Base-by-base conservation (phyloP, 2,888 invertebrate genomes). In the Caenorhabditis sulstoni region DNA sequence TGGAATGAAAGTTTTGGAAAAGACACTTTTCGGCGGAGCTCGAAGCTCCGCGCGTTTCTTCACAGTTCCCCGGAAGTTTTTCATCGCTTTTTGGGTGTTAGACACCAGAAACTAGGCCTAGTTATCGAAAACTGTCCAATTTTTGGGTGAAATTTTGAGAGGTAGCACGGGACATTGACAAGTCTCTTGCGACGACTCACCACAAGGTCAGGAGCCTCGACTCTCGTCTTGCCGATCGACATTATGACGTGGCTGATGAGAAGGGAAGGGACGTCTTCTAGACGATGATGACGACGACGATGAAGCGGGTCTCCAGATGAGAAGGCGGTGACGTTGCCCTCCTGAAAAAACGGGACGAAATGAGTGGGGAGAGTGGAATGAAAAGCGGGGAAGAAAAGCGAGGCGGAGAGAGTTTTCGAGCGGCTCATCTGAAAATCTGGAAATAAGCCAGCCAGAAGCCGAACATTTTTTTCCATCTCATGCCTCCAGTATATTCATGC, bases 151-250 rank as follows among this genome's bases (percentile, higher is more conserved):
- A n/a, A n/a, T n/a, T n/a, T n/a, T n/a, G n/a, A n/a, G n/a, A n/a
- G n/a, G n/a, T n/a, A n/a, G n/a, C n/a, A n/a, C n/a, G n/a, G n/a
- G n/a, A n/a, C n/a, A n/a, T n/a, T n/a, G 9, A 16, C 22, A 11
- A 47, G 9, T 22, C 29, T 5, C 11, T 41, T 41, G 3, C 11
- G 11, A 41, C 3, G 11, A 75, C 77, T 77, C 20, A 77, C 77
- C 70, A 65, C 16, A 16, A 77, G 45, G 20, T 77, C 77, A 1
- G 65, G 50, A 23, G 62, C 57, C 55, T 77, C 77, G 37, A 77
- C 70, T 20, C 70, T 53, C 20, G 77, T 47, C 47, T 71, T 77
- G 11, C 53, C 70, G 20, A 70, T 68, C 18, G 77, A 71, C 77
- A 77, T 77, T 14, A 50, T 77, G 58, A 74, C 50, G 20, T 44